Evolutionary conservation across 2,797 vertebrate species (phyloP).

Genomic region (Diglossa cyanea): DNA sequence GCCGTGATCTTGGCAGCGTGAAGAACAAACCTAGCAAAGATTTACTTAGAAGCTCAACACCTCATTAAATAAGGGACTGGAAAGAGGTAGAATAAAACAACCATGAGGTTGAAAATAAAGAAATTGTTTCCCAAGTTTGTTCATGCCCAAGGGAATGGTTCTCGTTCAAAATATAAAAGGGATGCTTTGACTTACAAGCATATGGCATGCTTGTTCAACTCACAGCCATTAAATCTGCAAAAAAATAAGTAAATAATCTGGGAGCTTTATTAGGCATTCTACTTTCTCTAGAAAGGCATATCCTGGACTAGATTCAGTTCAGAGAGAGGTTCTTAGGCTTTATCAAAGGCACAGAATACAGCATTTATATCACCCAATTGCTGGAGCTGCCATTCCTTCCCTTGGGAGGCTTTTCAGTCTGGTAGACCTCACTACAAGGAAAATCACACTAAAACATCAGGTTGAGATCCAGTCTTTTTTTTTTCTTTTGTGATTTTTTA

Average conservation of each 20-base stretch:
- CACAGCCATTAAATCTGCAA: background rate
- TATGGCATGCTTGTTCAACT: background rate
- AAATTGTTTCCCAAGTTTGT: background rate
- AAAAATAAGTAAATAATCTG: background rate
- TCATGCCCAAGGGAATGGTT: background rate
- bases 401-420: background rate
- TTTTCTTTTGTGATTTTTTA: background rate
- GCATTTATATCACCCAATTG: background rate
- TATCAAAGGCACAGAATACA: background rate
- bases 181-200: background rate
- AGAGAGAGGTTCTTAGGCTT: background rate
- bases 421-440: background rate
- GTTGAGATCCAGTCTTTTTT: background rate
- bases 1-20: rapidly evolving
- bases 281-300: background rate
- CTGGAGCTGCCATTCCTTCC: background rate
- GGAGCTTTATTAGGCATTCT: background rate
- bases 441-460: background rate
- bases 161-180: background rate
- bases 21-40: background rate
- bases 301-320: background rate
- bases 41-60: background rate
- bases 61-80: background rate
- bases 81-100: background rate
- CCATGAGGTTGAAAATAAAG: background rate